Base-by-base conservation (phyloP, 1,140 invertebrate genomes). In the Monochamus saltuarius region DNA sequence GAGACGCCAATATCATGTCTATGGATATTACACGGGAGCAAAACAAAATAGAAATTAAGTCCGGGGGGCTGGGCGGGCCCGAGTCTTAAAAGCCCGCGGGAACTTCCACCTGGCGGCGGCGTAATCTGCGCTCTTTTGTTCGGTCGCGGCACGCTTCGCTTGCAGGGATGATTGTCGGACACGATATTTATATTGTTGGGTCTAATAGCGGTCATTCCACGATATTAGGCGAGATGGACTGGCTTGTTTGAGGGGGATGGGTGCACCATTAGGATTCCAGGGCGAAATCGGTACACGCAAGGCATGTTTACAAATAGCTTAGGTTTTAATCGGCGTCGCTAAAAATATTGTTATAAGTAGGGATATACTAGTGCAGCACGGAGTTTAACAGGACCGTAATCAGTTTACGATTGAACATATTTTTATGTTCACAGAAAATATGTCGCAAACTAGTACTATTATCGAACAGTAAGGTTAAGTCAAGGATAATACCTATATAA, bases 111-210 rank as follows among this genome's bases (percentile, higher is more conserved):
- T 54, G 51, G 38, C 22, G 51, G 38, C 22, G 22, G 40, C 40
- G 16, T 54, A 54, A 54, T 54, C 36, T 40, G 10, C 40, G 16
- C 51, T 54, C 40, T 54, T 54, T 37, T 54, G 37, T 40, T 10
- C 22, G 51, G 22, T 40, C 51, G 51, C 22, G 37, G 40, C 51
- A 54, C 51, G 51, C 51, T 54, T 54, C 19, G n/a, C 51, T 51
- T 38, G 39, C 51, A 16, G 16, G 17, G 35, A 54, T 54, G 36
- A 40, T 54, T 54, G 51, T 42, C 35, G 16, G 35, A 37, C 51
- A 54, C 51, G 51, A 54, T 54, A 54, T 54, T 54, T 54, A 19
- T 54, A 54, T 54, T 54, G 51, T 53, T 54, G 34, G 37, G 39
- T 17, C 38, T 54, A 51, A 51, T 51, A 51, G 49, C 36, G 22